Conservation (phyloP, 1,140 invertebrate species). For the Hycleus cichorii region DNA sequence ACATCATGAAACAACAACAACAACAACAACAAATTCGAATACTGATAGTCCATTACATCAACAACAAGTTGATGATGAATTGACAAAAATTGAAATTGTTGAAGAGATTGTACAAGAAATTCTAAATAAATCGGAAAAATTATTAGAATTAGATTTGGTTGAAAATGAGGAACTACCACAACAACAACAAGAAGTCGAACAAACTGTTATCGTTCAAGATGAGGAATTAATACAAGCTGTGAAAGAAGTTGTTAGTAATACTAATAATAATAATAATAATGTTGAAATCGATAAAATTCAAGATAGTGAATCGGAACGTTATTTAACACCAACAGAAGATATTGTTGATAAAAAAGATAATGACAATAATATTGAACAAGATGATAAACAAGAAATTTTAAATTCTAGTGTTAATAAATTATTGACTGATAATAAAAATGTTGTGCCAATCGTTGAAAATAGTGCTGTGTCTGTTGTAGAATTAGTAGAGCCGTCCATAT, state of each 20-base stretch:
- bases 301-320: constrained; percentile 39
- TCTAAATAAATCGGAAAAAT: constrained; percentile 50
- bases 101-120: constrained; percentile 54
- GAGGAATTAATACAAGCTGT: constrained; percentile 47
- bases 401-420: constrained; percentile 16
- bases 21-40: constrained; percentile 23
- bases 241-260: constrained; percentile 32
- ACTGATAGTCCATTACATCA: constrained; percentile 28
- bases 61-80: constrained; percentile 40
- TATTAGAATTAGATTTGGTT: constrained; percentile 38
- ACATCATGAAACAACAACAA: constrained; percentile 26
- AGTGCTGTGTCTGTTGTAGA: constrained; percentile 41
- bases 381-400: constrained; percentile 26
- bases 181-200: not conserved
- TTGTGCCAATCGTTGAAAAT: constrained; percentile 42
- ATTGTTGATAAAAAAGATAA: constrained; percentile 24
- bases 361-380: constrained; percentile 23
- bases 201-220: constrained; percentile 41
- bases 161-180: constrained; percentile 5
- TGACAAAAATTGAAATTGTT: constrained; percentile 47
- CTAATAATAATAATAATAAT: constrained; percentile 21
- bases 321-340: constrained; percentile 39
- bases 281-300: constrained; percentile 18
- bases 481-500: constrained; percentile 51
- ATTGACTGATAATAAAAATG: constrained; percentile 21